Evolutionary conservation across 2,113 vertebrate species (phyloP), one percentile per base, ranked within the genome.

Genomic region (Psilopsiagon aymara): DNA sequence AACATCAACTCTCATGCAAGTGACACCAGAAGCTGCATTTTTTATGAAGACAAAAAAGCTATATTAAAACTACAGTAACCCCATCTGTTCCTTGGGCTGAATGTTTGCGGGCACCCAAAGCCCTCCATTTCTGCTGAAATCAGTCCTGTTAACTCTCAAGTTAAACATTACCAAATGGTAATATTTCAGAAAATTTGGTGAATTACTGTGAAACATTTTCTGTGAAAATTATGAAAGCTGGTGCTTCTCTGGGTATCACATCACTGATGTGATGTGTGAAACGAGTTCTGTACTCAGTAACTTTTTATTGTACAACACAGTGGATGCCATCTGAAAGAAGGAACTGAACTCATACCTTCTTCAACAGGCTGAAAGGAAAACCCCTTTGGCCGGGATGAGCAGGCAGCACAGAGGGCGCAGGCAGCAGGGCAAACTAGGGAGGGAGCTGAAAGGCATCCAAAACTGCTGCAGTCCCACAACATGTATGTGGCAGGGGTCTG

Each of bases 1-100:
- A 97, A 96, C 93, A 94, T 96, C 88, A 96, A 95, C 95, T 97
- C 96, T 97, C 96, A 96, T 97, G 94, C 96, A 95, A 96, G 73
- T 84, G 62, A 79, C 85, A 86, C 62, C 84, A 89, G 92, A 96
- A 97, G 89, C 81, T 81, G 24, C n/a, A 37, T 96, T 92, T 96
- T 86, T 88, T 6, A n/a, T 33, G 67, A 86, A 78, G 73, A 76
- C 80, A 93, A 62, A 97, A 95, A 97, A 95, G 88, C 81, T 31
- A 6, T 28, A 90, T 87, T 95, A 89, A 92, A 86, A 81, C 0
- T 2, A 79, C 51, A 59, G 64, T 5, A 3, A 71, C 24, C 46
- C 29, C 11, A 12, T 39, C 71, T 92, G 73, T 35, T 81, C 29
- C 57, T 69, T 27, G 6, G 41, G 17, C 25, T 47, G 59, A 51